These are phyloP conservation scores for Sialis fuliginosa DNA, from an alignment of 2,888 invertebrate species.

Conservation along the genomic window DNA sequence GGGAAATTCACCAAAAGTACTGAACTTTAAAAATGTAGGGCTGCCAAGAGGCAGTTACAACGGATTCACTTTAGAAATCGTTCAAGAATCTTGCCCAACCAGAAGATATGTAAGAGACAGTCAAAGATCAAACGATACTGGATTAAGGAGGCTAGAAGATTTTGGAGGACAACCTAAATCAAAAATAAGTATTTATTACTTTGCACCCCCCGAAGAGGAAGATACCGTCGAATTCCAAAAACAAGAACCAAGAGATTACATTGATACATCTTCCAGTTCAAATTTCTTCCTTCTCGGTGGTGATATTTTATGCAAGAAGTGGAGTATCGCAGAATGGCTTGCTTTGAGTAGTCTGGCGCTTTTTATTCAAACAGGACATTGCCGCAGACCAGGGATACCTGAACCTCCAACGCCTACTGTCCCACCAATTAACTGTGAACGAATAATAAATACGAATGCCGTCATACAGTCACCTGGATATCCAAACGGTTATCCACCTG, in stretches of 20 bases:
- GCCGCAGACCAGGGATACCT: neutral
- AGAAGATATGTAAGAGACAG: conserved; percentile 4
- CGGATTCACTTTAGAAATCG: conserved; percentile 36
- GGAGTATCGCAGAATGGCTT: conserved; percentile 2
- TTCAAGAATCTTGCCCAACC: conserved; percentile 33
- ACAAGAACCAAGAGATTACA: conserved; percentile 13
- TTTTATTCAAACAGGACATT: conserved; percentile 3
- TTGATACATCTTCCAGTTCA: conserved; percentile 13
- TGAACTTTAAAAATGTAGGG: conserved; percentile 27
- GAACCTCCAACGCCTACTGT: neutral
- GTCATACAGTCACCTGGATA: conserved; percentile 25
- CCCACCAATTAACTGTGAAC: neutral
- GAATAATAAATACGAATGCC: too few species aligned
- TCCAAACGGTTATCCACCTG: conserved; percentile 25
- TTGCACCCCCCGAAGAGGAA: conserved; percentile 15
- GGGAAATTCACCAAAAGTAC: conserved; percentile 23
- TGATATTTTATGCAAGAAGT: conserved; percentile 3
- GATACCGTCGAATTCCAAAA: conserved; percentile 4
- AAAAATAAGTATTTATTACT: conserved; percentile 15
- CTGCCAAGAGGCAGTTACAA: conserved; percentile 20
- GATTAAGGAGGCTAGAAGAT: conserved; percentile 1
- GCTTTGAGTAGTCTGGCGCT: neutral
- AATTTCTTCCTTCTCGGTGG: neutral
- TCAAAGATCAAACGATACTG: neutral
- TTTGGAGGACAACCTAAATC: conserved; percentile 2